These are phyloP conservation scores for Trididemnum clinides DNA, from an alignment of 23 tunicate genomes.

Conservation along the genomic window DNA sequence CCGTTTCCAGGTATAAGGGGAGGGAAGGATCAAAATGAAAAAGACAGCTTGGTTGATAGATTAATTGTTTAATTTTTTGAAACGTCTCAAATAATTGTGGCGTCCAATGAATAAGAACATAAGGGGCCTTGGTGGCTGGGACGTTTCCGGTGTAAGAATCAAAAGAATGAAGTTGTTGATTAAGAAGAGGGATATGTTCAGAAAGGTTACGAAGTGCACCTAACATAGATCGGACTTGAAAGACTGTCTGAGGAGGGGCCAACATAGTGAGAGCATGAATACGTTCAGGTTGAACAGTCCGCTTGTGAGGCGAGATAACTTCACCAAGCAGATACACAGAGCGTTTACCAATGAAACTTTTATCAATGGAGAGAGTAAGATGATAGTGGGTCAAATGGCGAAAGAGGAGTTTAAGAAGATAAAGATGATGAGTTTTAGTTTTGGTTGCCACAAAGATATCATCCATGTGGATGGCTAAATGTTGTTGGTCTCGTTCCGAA, in stretches of 20 bases:
- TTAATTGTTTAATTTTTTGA: background rate
- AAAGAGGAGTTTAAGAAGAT: background rate
- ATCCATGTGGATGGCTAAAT: background rate
- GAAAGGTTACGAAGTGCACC: background rate
- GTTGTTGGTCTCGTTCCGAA: background rate
- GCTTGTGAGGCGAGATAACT: background rate
- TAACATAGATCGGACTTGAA: background rate
- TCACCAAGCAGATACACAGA: background rate
- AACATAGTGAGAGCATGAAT: background rate
- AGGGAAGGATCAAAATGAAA: background rate
- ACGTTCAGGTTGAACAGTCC: background rate
- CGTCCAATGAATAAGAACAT: background rate
- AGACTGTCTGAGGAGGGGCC: background rate
- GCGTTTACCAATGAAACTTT: background rate
- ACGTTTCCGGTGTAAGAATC: background rate
- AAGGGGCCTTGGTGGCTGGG: background rate
- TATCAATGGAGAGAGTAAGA: background rate
- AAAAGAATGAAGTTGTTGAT: background rate
- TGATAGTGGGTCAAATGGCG: background rate
- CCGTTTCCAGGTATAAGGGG: background rate
- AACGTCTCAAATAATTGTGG: background rate
- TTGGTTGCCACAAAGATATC: background rate
- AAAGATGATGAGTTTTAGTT: background rate
- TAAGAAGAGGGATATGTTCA: background rate
- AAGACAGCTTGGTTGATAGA: background rate